These are phyloP conservation scores for Ceratothoa steindachneri DNA, from an alignment of 2,888 invertebrate genomes.

Conservation along the genomic window DNA sequence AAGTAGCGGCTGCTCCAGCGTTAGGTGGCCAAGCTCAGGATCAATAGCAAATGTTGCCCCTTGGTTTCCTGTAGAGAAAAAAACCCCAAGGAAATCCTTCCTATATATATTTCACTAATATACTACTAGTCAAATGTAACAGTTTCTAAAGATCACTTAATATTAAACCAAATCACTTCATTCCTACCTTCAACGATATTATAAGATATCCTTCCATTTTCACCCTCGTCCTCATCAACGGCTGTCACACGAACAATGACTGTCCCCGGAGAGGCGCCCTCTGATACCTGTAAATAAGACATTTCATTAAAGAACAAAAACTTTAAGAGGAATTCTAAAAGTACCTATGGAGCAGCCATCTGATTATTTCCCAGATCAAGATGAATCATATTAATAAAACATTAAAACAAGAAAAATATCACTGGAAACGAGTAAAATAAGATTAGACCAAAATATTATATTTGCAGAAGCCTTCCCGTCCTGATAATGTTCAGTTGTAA, in stretches of 20 bases:
- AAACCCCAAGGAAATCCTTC: not conserved
- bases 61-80: slow-evolving; percentile 66
- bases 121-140: not conserved
- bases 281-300: slow-evolving; percentile 51
- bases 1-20: slow-evolving; percentile 57
- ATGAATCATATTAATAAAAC: too few species aligned
- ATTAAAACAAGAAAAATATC: too few species aligned
- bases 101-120: not conserved
- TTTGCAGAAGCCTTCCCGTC: too few species aligned
- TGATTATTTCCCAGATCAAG: too few species aligned
- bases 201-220: slow-evolving; percentile 74
- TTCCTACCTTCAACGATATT: slow-evolving; percentile 65
- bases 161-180: not conserved
- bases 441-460: too few species aligned
- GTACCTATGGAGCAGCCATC: too few species aligned
- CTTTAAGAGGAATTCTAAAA: too few species aligned
- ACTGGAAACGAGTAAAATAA: too few species aligned
- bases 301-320: too few species aligned
- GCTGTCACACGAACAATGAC: slow-evolving; percentile 70
- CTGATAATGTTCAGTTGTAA: too few species aligned
- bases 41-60: slow-evolving; percentile 81
- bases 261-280: slow-evolving; percentile 69
- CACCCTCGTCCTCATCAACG: slow-evolving; percentile 75
- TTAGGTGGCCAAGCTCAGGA: slow-evolving; percentile 66
- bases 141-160: not conserved